phyloP scores from a whole-genome alignment of 2,888 invertebrate species.

The Xanthia togata region DNA sequence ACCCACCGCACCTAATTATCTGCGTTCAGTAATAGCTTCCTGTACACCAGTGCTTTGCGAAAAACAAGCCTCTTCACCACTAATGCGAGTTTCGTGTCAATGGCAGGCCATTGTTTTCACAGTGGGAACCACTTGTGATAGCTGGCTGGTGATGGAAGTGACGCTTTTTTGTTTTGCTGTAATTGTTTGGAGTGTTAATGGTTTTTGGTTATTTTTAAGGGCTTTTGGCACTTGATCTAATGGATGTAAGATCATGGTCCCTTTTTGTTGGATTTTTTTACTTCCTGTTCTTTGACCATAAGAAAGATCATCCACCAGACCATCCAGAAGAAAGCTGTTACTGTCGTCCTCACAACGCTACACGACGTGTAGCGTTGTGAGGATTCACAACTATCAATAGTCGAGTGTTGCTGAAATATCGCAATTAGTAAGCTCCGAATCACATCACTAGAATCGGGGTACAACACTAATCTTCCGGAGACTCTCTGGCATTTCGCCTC shows the following conservation, averaged over 20 bases:
- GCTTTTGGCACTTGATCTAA: conserved; percentile 36
- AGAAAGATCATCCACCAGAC: too few relatives aligned
- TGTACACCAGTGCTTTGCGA: conserved; percentile 66
- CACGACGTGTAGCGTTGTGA: too few relatives aligned
- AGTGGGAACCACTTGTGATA: conserved; percentile 63
- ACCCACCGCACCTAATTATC: conserved; percentile 85
- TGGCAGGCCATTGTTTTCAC: conserved; percentile 60
- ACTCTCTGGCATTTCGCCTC: too few relatives aligned
- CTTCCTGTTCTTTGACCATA: background rate
- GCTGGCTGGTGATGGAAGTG: conserved; percentile 23
- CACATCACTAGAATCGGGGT: too few relatives aligned
- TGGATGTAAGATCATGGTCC: background rate
- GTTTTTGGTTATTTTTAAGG: conserved; percentile 20
- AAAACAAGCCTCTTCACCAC: conserved; percentile 62
- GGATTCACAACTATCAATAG: too few relatives aligned
- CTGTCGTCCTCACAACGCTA: too few relatives aligned
- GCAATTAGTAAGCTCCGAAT: too few relatives aligned
- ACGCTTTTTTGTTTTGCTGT: conserved; percentile 36
- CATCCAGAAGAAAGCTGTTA: background rate
- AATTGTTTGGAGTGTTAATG: conserved; percentile 45
- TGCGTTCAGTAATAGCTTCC: conserved; percentile 81
- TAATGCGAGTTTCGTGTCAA: conserved; percentile 79
- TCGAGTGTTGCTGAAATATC: too few relatives aligned
- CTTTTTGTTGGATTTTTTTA: conserved; percentile 3
- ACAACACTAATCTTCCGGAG: too few relatives aligned